Conservation (phyloP, 2,113 vertebrate genomes). For the Lota lota region DNA sequence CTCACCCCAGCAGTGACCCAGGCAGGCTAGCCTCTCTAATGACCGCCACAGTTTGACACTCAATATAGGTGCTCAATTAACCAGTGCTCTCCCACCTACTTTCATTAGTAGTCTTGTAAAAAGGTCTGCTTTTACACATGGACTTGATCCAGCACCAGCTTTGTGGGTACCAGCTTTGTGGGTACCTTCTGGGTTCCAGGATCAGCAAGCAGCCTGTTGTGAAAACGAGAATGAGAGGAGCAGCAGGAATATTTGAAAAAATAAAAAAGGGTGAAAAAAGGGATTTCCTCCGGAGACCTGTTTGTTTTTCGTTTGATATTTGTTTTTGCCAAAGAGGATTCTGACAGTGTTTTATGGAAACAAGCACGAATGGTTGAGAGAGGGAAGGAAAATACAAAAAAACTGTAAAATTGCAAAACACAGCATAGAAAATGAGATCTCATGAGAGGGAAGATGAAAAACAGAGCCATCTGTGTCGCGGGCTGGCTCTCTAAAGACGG, state of each 20-base stretch:
- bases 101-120: slow-evolving; percentile 62
- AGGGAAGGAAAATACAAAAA: not conserved
- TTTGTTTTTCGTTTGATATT: slow-evolving; percentile 61
- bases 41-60: slow-evolving; percentile 65
- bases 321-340: slow-evolving; percentile 54
- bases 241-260: slow-evolving; percentile 1
- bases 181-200: slow-evolving; percentile 20
- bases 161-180: slow-evolving; percentile 28
- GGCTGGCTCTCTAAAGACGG: slow-evolving; percentile 66
- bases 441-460: slow-evolving; percentile 68
- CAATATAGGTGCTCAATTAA: slow-evolving; percentile 73
- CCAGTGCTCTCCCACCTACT: slow-evolving; percentile 55
- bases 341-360: slow-evolving; percentile 62
- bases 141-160: not conserved
- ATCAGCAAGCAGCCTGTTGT: slow-evolving; percentile 26
- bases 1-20: slow-evolving; percentile 57
- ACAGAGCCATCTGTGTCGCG: slow-evolving; percentile 70
- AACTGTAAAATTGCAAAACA: slow-evolving; percentile 55
- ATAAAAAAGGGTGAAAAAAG: slow-evolving; percentile 2
- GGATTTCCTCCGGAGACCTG: slow-evolving; percentile 40
- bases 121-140: slow-evolving; percentile 55
- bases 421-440: slow-evolving; percentile 66
- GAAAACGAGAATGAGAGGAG: too few species aligned
- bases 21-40: slow-evolving; percentile 60
- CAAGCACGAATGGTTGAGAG: slow-evolving; percentile 48